Conservation (phyloP, 2,888 invertebrate species). For the Odontocolon sp. region DNA sequence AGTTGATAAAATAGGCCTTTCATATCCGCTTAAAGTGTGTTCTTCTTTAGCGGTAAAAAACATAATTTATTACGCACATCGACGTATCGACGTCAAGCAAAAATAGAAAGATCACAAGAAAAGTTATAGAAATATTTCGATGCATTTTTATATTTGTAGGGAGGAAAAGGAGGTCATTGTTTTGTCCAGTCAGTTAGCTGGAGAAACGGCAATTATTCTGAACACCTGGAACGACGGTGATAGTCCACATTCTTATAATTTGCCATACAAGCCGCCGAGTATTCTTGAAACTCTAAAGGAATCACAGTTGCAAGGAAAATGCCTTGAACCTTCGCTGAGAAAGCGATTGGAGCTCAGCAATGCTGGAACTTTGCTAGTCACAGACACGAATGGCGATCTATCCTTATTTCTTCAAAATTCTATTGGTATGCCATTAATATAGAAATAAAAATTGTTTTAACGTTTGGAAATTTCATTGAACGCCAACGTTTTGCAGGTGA, state of each 20-base stretch:
- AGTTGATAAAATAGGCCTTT: too few relatives aligned
- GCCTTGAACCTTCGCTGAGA: slow-evolving; percentile 73
- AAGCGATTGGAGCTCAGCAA: slow-evolving; percentile 72
- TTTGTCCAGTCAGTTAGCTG: slow-evolving; percentile 72
- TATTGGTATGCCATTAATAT: slow-evolving; percentile 67
- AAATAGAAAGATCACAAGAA: too few relatives aligned
- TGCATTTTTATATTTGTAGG: too few relatives aligned
- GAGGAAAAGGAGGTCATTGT: slow-evolving; percentile 71
- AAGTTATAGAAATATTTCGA: too few relatives aligned
- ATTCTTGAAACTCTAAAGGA: slow-evolving; percentile 71
- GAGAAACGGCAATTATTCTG: slow-evolving; percentile 72
- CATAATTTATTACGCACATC: too few relatives aligned
- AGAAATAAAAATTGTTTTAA: too few relatives aligned
- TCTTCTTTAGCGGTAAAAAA: too few relatives aligned
- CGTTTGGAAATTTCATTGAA: too few relatives aligned
- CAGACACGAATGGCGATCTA: slow-evolving; percentile 62
- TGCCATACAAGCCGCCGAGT: slow-evolving; percentile 73
- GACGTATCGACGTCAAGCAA: too few relatives aligned
- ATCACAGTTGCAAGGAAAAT: slow-evolving; percentile 72
- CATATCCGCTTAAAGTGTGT: too few relatives aligned
- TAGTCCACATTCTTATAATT: slow-evolving; percentile 69
- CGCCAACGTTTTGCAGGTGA: slow-evolving; percentile 68
- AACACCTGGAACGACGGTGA: slow-evolving; percentile 74
- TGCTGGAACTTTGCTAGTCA: slow-evolving; percentile 68
- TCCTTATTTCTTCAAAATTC: slow-evolving; percentile 76